Conservation (phyloP, 2,797 vertebrate genomes). For the Parauchenoglanis ngamensis region DNA sequence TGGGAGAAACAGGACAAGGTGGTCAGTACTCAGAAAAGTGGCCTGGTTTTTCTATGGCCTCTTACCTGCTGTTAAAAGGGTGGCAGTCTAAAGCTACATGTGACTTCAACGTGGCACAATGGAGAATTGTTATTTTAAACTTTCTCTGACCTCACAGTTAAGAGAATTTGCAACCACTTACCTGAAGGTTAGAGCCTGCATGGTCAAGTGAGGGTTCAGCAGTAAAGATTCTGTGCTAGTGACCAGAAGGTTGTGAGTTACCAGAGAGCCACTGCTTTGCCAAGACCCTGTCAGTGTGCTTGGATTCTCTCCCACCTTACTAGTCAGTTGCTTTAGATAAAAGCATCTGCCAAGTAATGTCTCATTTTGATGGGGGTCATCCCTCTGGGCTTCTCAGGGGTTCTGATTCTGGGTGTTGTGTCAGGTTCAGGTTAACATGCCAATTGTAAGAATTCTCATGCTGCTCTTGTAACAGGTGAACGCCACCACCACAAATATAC, state of each 20-base stretch:
- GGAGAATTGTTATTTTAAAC: slow-evolving; percentile 17
- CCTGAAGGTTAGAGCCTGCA: slow-evolving; percentile 16
- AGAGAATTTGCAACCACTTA: slow-evolving; percentile 11
- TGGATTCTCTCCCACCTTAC: slow-evolving; percentile 5
- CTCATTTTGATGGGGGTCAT: slow-evolving; percentile 5
- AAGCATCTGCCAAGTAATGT: neutral
- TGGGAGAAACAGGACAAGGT: slow-evolving; percentile 37
- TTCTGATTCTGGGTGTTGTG: neutral
- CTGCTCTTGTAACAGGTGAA: slow-evolving; percentile 20
- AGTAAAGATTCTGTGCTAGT: neutral
- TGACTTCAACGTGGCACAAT: slow-evolving; percentile 6
- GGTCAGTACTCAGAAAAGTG: slow-evolving; percentile 40
- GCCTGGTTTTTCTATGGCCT: slow-evolving; percentile 39
- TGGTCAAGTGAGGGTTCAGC: neutral
- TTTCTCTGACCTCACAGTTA: slow-evolving; percentile 14
- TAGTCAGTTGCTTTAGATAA: neutral
- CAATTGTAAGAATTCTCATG: slow-evolving; percentile 29
- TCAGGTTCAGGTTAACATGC: slow-evolving; percentile 20
- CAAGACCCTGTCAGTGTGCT: neutral
- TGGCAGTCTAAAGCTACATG: slow-evolving; percentile 16
- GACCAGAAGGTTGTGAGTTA: neutral
- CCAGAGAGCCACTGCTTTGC: too few relatives aligned
- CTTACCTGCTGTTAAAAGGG: slow-evolving; percentile 30
- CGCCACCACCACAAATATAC: neutral
- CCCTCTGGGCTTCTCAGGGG: neutral